phyloP scores from a whole-genome alignment of 2,113 vertebrate genomes.

The Cinclus cinclus region DNA sequence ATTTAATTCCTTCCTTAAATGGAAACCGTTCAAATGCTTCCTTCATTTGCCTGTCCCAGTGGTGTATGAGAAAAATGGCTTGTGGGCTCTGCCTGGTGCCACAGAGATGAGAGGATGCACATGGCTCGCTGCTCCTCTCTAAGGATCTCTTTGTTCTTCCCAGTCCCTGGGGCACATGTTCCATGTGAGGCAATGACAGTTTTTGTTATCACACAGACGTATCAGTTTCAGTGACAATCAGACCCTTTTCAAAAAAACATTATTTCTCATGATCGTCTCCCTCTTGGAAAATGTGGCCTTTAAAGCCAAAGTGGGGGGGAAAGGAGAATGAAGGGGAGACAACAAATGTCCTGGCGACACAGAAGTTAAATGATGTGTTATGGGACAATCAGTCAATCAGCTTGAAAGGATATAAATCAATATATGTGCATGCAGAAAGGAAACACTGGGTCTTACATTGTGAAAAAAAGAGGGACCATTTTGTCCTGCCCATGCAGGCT shows the following conservation, averaged over 20 bases:
- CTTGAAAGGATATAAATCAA: neutral
- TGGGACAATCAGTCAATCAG: neutral
- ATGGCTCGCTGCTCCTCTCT: slow-evolving; percentile 61
- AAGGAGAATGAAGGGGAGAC: slow-evolving; percentile 42
- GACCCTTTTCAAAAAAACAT: slow-evolving; percentile 61
- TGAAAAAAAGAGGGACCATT: neutral
- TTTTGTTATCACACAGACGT: slow-evolving; percentile 76
- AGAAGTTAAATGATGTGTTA: slow-evolving; percentile 49
- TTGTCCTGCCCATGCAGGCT: neutral
- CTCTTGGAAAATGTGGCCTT: slow-evolving; percentile 65
- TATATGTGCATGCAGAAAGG: neutral
- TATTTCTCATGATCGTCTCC: slow-evolving; percentile 71
- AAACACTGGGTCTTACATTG: neutral
- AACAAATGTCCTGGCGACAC: slow-evolving; percentile 42
- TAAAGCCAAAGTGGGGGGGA: slow-evolving; percentile 17
- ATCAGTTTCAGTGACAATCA: slow-evolving; percentile 76
- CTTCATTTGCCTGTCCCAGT: slow-evolving; percentile 66
- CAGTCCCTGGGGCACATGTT: slow-evolving; percentile 68
- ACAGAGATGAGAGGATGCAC: slow-evolving; percentile 65
- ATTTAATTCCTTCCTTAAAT: slow-evolving; percentile 62
- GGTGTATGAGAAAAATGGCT: slow-evolving; percentile 74
- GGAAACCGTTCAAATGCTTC: slow-evolving; percentile 56
- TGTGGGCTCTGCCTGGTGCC: slow-evolving; percentile 77
- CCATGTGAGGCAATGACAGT: slow-evolving; percentile 73
- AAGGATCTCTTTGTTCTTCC: slow-evolving; percentile 77